Base-by-base conservation (phyloP, 2,888 invertebrate species). In the Leucoptera coffeella region DNA sequence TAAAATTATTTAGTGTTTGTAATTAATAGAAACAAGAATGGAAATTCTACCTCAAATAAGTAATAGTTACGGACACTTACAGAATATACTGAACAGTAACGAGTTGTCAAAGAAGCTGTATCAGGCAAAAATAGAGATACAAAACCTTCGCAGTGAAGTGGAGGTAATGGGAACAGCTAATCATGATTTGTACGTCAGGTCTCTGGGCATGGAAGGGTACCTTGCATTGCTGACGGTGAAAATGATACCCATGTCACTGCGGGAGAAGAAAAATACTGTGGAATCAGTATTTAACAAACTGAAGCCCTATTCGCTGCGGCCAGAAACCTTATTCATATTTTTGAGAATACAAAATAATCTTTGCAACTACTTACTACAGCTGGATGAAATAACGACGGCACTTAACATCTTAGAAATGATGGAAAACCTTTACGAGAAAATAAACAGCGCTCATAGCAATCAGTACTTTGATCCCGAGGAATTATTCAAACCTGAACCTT, bases 311-410 rank as follows among this genome's bases (percentile, higher is more conserved):
- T 51, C 52, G 1, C 37, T 57, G 2, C 40, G 50, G 21, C 50
- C 53, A 8, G 67, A 67, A 40, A 61, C 61, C 30, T 47, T 65
- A 2, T 78, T 75, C 40, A 57, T 77, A 30, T 52, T 73, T 21
- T 50, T 77, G 26, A 58, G 76, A 40, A 57, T 77, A 20, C 67
- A 77, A 30, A 78, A 78, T 39, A 67, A 77, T 33, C 48, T 75
- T 26, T 71, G 76, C 28, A 78, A 74, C 41, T 64, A 73, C 30
- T 45, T 75, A 3, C 72, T 75, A 2, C 75, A 75, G 39, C 42
- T 71, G 25, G 73, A 73, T 14, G 59, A 75, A 26, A 50, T 56
- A 4, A 47, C 45, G n/a, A 38, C 48, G 10, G 71, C 77, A 2
- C 57, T 54, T 31, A 57, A 62, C 6, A 52, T 76, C 20, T 48